phyloP scores from a whole-genome alignment of 2,113 vertebrate genomes.

The Thryonomys swinderianus region DNA sequence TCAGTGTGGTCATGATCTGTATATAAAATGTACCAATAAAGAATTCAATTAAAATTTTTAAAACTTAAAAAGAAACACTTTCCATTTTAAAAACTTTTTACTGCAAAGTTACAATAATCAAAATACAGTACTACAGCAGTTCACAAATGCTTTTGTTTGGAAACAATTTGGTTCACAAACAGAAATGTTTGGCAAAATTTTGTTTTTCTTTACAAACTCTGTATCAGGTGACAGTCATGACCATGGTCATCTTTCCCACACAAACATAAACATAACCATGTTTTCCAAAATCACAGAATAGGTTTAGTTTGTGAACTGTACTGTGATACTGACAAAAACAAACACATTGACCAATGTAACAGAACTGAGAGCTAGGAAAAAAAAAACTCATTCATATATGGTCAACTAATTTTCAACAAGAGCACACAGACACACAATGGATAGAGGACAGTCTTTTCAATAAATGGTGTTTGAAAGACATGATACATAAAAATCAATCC shows the following conservation, averaged over 20 bases:
- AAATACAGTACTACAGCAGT: neutral
- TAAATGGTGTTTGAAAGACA: neutral
- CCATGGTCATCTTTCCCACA: neutral
- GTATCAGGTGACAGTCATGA: neutral
- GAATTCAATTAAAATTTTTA: no score
- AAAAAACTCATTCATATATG: neutral
- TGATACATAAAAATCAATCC: neutral
- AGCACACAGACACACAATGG: neutral
- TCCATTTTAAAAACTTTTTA: no score
- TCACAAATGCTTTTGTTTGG: neutral
- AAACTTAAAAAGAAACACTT: no score
- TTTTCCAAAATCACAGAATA: neutral
- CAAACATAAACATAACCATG: neutral
- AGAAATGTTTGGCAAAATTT: neutral
- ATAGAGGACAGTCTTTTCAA: constrained; percentile 24
- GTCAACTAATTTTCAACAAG: neutral
- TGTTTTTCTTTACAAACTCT: neutral
- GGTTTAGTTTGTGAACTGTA: neutral
- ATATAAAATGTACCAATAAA: no score
- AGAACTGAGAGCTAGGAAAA: neutral
- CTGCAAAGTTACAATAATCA: constrained; percentile 1
- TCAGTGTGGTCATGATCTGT: no score
- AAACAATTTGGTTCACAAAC: neutral
- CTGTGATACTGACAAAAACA: neutral
- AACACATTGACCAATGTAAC: neutral